Evolutionary conservation across 2,797 vertebrate genomes (phyloP), one percentile per base, ranked within the genome.

Genomic region (Pseudomugil tenellus): DNA sequence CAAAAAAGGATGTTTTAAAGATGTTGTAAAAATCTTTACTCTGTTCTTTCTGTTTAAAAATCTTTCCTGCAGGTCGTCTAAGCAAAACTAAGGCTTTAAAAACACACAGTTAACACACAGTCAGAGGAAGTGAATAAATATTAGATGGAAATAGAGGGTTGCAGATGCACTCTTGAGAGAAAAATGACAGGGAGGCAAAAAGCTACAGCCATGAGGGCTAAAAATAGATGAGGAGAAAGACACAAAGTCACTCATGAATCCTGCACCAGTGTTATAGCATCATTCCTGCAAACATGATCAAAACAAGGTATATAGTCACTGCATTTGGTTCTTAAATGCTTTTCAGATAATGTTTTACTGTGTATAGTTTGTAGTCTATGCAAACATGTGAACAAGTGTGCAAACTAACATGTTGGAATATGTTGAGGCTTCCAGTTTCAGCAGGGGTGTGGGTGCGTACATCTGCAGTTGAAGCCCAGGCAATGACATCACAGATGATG

Each of bases 401-500:
- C 8, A 46, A 46, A 21, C 39, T n/a, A 63, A 61, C 26, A 35
- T 68, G 12, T 56, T 9, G 13, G 9, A 29, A 25, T 70, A 74
- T 70, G 56, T 56, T 48, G 35, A 53, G 1, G 34, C 53, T 51
- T 48, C 32, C 58, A 3, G 52, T 66, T 63, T 83, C 61, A 69
- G 74, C 43, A 61, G 73, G 79, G 75, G 70, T 67, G 87, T 82
- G 65, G 58, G 75, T 49, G 26, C 37, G 26, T 70, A 35, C 25
- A 54, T 72, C 46, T 76, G 72, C 78, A 73, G 53, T 55, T 81
- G 63, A 34, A 79, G 69, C 61, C 63, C 67, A 76, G 66, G 73
- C 71, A 39, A 84, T 92, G 89, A 93, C 88, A 84, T 91, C 85
- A 93, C 80, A 56, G 66, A 66, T 91, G 87, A 92, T 89, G 80